Conservation (phyloP, 2,113 vertebrate species). For the Pachycephala philippinensis region DNA sequence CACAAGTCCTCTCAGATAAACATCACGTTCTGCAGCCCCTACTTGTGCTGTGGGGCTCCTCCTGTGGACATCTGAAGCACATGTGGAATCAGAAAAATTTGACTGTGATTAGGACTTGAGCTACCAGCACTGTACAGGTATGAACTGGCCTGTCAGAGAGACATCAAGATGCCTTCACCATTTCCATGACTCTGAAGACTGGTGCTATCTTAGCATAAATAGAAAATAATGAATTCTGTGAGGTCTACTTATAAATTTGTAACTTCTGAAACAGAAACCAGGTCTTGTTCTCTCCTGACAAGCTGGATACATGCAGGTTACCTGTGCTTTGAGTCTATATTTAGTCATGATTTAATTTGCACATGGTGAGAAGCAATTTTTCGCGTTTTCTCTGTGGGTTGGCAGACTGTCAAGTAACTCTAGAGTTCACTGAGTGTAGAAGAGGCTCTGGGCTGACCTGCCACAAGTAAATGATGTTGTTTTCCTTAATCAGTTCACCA, state of each 20-base stretch:
- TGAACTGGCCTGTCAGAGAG: background rate
- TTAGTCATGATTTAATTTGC: background rate
- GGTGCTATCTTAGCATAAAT: background rate
- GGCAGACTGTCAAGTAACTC: slow-evolving; percentile 4
- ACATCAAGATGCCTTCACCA: background rate
- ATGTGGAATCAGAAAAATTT: background rate
- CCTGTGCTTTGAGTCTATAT: background rate
- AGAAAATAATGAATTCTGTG: background rate
- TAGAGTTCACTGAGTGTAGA: background rate
- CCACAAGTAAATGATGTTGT: background rate
- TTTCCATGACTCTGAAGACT: background rate
- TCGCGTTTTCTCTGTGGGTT: background rate
- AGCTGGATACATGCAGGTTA: background rate
- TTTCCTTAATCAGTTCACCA: background rate
- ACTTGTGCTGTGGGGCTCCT: background rate
- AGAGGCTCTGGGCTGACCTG: background rate
- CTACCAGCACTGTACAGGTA: background rate
- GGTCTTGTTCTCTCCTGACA: background rate
- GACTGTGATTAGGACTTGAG: background rate
- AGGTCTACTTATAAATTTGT: background rate
- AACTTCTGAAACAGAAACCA: background rate
- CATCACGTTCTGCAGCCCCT: background rate
- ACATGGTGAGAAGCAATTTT: background rate
- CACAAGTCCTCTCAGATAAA: background rate
- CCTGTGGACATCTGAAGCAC: background rate